Evolutionary conservation across 2,113 vertebrate species (phyloP), one percentile per base, ranked within the genome.

Genomic region (Bostrychus sinensis): DNA sequence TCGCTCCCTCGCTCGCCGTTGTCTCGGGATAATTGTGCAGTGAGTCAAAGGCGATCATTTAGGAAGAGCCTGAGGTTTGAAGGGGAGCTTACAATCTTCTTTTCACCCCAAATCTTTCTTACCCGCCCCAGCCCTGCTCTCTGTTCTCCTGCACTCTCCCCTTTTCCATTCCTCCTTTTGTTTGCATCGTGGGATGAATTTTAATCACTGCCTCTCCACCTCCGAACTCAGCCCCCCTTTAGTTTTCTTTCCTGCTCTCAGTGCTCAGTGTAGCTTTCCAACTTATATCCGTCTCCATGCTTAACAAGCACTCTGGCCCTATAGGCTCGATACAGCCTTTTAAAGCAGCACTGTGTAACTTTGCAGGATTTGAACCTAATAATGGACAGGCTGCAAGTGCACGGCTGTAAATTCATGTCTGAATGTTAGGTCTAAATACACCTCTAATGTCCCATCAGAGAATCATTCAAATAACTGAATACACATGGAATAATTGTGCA

Each of bases 121-220:
- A 42, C 62, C 59, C 75, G 54, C 61, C 32, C 50, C 66, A 37
- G 23, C 62, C 77, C 73, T 76, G 23, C 77, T 70, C 74, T 77
- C 72, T 62, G 65, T 81, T 85, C 86, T 84, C 72, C 76, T 73
- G 75, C 85, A 62, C 73, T 86, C 82, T 70, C 84, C 72, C 76
- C 75, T 84, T 58, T 89, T 88, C 89, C 86, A 88, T 92, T 85
- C 87, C 88, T 85, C 62, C 88, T 89, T 92, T 92, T 93, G 91
- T 92, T 90, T 85, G 88, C 72, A 83, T 80, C 89, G 91, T 91
- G 89, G 89, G 92, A 91, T 92, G 91, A 92, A 93, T 93, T 92
- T 91, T 91, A 92, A 93, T 91, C 89, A 84, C 86, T 83, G 57
- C 54, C 82, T 81, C 81, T 70, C 83, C 69, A 71, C 70, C 83